These are phyloP conservation scores for Drosophila busckii DNA, from an alignment of 1,140 invertebrate genomes.

Conservation along the genomic window DNA sequence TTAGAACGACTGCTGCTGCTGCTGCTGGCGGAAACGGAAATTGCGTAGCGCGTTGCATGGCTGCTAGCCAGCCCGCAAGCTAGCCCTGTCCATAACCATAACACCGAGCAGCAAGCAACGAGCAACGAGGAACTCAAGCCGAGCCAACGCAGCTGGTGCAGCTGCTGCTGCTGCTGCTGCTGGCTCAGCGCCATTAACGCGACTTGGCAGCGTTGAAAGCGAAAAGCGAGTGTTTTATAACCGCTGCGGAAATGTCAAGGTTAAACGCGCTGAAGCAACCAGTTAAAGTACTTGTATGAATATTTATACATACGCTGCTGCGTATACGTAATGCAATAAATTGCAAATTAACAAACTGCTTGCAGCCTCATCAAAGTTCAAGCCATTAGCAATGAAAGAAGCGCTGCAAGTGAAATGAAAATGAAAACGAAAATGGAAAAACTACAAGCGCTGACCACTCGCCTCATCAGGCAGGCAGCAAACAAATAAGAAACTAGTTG, in stretches of 20 bases:
- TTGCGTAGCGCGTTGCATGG: constrained; percentile 67
- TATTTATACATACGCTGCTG: constrained; percentile 19
- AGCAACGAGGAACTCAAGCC: background rate
- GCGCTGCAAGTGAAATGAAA: constrained; percentile 47
- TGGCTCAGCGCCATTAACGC: constrained; percentile 53
- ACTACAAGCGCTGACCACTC: constrained; percentile 48
- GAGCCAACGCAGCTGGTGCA: background rate
- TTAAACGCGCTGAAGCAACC: constrained; percentile 6
- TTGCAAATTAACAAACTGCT: constrained; percentile 30
- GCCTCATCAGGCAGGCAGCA: constrained; percentile 46
- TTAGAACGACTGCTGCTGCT: constrained; percentile 24
- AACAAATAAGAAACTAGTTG: constrained; percentile 76
- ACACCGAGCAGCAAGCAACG: constrained; percentile 25
- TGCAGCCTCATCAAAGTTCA: no score
- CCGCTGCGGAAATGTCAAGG: constrained; percentile 40
- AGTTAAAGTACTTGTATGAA: constrained; percentile 22
- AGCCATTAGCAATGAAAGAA: background rate
- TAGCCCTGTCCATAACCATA: constrained; percentile 36
- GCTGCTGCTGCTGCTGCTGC: constrained; percentile 21
- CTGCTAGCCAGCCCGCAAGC: constrained; percentile 13
- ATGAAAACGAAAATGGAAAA: constrained; percentile 72
- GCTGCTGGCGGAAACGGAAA: constrained; percentile 68
- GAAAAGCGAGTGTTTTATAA: constrained; percentile 28
- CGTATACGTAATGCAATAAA: constrained; percentile 32
- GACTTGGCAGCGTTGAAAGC: constrained; percentile 4